Conservation (phyloP, 2,888 invertebrate species). For the Rhingia rostrata region DNA sequence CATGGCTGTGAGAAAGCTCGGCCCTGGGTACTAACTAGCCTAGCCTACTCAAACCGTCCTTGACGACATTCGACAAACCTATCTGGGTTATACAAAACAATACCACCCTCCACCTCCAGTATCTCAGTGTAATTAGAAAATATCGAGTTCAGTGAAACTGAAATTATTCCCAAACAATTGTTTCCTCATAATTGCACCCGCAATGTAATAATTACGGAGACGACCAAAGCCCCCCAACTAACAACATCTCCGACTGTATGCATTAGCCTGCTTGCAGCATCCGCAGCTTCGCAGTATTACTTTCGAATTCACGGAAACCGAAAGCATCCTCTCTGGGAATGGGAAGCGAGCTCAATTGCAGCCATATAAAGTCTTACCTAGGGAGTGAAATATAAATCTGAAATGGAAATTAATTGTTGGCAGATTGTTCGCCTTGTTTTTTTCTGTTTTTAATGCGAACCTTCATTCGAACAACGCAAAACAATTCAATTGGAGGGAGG, state of each 20-base stretch:
- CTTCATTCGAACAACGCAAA: slow-evolving; percentile 55
- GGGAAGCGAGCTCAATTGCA: slow-evolving; percentile 70
- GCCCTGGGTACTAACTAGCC: too few relatives aligned
- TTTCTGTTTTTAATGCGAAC: slow-evolving; percentile 41
- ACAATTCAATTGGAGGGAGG: slow-evolving; percentile 59
- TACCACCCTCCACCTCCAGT: background rate
- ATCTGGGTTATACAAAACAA: background rate
- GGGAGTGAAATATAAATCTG: slow-evolving; percentile 71
- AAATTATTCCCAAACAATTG: slow-evolving; percentile 53
- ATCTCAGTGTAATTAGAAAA: slow-evolving; percentile 20
- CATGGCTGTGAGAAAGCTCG: too few relatives aligned
- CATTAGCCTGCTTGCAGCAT: slow-evolving; percentile 60
- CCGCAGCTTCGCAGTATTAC: slow-evolving; percentile 49
- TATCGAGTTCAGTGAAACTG: slow-evolving; percentile 60
- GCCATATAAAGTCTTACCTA: slow-evolving; percentile 38
- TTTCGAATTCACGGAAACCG: slow-evolving; percentile 72
- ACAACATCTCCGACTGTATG: slow-evolving; percentile 14
- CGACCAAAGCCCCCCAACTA: slow-evolving; percentile 27
- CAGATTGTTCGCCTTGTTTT: slow-evolving; percentile 64
- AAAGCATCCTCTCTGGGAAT: slow-evolving; percentile 73
- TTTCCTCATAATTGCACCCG: slow-evolving; percentile 67
- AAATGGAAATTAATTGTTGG: slow-evolving; percentile 74
- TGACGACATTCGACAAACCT: background rate
- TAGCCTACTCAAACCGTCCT: background rate
- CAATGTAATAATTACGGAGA: slow-evolving; percentile 51